Base-by-base conservation (phyloP, 2,888 invertebrate genomes). In the Dicranocentrus wangi region DNA sequence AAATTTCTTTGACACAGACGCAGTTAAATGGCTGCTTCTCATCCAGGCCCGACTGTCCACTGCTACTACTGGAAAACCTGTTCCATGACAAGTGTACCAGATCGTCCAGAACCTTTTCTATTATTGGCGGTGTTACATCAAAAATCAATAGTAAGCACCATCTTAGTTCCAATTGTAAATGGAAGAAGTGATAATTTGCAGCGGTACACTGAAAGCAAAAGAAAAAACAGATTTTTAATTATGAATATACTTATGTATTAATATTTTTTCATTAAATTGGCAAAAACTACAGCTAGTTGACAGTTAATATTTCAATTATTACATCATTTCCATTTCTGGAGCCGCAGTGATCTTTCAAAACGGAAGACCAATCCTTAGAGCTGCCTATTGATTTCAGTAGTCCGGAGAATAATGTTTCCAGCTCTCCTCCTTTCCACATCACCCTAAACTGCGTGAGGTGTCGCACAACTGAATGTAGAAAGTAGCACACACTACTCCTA, bases 1-100 rank as follows among this genome's bases (percentile, higher is more conserved):
- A 92, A 47, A 91, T 86, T 87, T 92, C 92, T 87, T 91, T 90
- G 2, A 90, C 88, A 84, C 92, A 92, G 15, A 90, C 89, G 79
- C 92, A 92, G 75, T 89, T 89, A 85, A 91, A 92, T 0, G 91
- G 90, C 17, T 90, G 89, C 65, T 87, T 89, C n/a, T 88, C 87
- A 19, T 88, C 85, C n/a, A 91, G 85, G 81, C 23, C 39, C 2
- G 8, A 23, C n/a, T n/a, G n/a, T 5, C 17, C 39, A 1, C 25
- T 21, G 15, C 42, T 60, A 1, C 70, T 70, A 17, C n/a, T 51
- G 8, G 17, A 53, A 32, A 72, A 86, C 17, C 79, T 84, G 28
- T 53, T 71, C 65, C 63, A 82, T 0, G 84, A 81, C 17, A 86
- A 53, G 1, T 81, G 15, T 5, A 85, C 58, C 21, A 86, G 58